Evolutionary conservation across 2,888 invertebrate genomes (phyloP).

Genomic region (Ectemnius cavifrons): DNA sequence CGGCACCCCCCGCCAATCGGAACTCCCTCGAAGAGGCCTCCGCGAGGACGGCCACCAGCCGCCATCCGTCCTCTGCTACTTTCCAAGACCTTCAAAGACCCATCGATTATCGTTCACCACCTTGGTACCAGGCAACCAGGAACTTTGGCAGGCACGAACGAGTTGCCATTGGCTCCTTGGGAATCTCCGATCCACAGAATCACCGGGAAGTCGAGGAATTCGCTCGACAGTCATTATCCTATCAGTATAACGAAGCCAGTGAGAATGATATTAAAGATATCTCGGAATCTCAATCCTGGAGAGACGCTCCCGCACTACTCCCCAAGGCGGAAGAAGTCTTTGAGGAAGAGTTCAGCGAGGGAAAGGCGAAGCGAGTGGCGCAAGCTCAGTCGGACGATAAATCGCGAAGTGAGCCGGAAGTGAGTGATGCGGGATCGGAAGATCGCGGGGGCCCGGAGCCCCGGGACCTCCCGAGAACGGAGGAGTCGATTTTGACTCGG

Average conservation of each 20-base stretch:
- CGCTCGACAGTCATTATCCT: not conserved
- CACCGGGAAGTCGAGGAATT: not conserved
- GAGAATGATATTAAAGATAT: conserved; percentile 9
- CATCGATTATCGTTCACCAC: conserved; percentile 44
- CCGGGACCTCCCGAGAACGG: conserved; percentile 31
- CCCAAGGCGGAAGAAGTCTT: not conserved
- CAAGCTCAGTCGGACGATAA: too few relatives aligned
- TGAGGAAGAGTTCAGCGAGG: not conserved
- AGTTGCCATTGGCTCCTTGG: conserved; percentile 4
- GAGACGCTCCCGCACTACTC: too few relatives aligned
- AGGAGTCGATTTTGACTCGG: conserved; percentile 42
- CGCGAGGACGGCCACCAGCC: conserved; percentile 45
- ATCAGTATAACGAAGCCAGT: not conserved
- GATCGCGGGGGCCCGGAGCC: too few relatives aligned
- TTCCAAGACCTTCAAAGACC: conserved; percentile 47
- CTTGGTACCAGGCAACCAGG: conserved; percentile 38
- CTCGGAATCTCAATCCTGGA: not conserved
- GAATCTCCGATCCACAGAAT: not conserved
- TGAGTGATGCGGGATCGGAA: too few relatives aligned
- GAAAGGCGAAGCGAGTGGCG: conserved; percentile 6
- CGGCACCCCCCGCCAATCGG: conserved; percentile 71
- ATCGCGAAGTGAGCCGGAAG: too few relatives aligned
- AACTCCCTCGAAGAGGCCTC: conserved; percentile 52
- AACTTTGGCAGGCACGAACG: conserved; percentile 20
- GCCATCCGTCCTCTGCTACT: conserved; percentile 46